Evolutionary conservation across 2,888 invertebrate genomes (phyloP), one percentile per base, ranked within the genome.

Genomic region (Ptycholaimellus sp.): DNA sequence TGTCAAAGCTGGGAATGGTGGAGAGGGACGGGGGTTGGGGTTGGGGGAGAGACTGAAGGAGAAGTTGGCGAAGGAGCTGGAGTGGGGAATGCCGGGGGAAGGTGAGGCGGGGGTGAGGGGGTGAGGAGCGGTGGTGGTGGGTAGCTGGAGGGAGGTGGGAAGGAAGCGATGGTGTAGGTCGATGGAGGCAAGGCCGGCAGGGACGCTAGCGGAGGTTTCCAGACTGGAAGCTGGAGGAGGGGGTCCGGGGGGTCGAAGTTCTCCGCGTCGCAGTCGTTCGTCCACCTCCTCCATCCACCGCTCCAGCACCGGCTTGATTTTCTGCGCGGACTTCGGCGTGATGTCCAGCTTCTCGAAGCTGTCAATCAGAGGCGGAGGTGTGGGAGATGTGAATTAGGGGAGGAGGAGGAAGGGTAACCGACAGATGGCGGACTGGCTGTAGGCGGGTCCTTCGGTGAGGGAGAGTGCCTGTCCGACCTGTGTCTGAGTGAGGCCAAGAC

Each of bases 281-380:
- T 90, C 87, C 37, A 87, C 87, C 66, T 90, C 87, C 64, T 78
- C 78, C 85, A 90, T 87, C 90, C 90, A 90, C 65, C 79, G 72
- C 66, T 90, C 90, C 60, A 90, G 71, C 53, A 90, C 90, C 50
- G 90, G 90, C 66, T 87, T 87, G 62, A 90, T 90, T 72, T 90
- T 90, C 70, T 85, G 83, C 57, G 90, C 90, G 70, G 87, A 87
- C 70, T 90, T 87, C 60, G 90, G 90, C 58, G 90, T 90, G 58
- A 90, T 90, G 69, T 90, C 90, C 68, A 90, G 70, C 70, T 90
- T 90, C 70, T 90, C 90, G 72, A 90, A 90, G 76, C 83, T 83
- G 67, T 9, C 6, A 23, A 9, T 23, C 25, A 23, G 7, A 23
- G 6, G 6, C 13, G 13, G 13, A 23, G 13, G 25, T 23, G n/a